phyloP scores from a whole-genome alignment of 2,797 vertebrate species.

The Intellagama lesueurii region DNA sequence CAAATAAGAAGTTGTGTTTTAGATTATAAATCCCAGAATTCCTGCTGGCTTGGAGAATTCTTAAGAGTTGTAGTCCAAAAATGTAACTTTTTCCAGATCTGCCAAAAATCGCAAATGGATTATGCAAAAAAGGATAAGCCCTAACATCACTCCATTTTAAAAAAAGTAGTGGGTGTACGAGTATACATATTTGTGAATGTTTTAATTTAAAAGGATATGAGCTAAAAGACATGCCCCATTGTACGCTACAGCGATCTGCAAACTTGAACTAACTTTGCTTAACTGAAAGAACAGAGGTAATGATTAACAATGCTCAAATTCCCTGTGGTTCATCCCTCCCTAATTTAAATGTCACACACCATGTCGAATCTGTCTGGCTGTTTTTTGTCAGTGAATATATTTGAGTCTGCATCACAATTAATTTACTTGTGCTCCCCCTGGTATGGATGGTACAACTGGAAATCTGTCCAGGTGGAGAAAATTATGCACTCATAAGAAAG shows the following conservation, averaged over 20 bases:
- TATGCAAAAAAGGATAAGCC: neutral
- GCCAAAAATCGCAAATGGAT: neutral
- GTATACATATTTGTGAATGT: neutral
- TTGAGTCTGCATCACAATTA: constrained; percentile 52
- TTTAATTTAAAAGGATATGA: constrained; percentile 1
- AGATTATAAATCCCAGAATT: neutral
- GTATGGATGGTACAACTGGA: constrained; percentile 30
- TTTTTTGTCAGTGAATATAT: constrained; percentile 5
- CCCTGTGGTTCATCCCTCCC: neutral
- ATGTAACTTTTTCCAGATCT: neutral
- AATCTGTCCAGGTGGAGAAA: constrained; percentile 59
- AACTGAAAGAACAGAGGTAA: constrained; percentile 26
- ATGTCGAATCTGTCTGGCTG: constrained; percentile 21
- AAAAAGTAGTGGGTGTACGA: neutral
- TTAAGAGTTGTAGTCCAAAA: neutral
- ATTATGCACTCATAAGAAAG: constrained; percentile 54
- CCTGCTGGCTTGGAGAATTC: neutral
- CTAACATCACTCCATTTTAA: neutral
- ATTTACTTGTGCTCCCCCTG: constrained; percentile 31
- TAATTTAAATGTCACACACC: constrained; percentile 41
- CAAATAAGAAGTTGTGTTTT: neutral
- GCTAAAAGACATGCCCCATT: neutral
- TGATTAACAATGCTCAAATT: constrained; percentile 13
- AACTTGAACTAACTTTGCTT: constrained; percentile 27
- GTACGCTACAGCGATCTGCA: neutral